These are phyloP conservation scores for Trissolcus japonicus DNA, from an alignment of 2,888 invertebrate species.

Conservation along the genomic window DNA sequence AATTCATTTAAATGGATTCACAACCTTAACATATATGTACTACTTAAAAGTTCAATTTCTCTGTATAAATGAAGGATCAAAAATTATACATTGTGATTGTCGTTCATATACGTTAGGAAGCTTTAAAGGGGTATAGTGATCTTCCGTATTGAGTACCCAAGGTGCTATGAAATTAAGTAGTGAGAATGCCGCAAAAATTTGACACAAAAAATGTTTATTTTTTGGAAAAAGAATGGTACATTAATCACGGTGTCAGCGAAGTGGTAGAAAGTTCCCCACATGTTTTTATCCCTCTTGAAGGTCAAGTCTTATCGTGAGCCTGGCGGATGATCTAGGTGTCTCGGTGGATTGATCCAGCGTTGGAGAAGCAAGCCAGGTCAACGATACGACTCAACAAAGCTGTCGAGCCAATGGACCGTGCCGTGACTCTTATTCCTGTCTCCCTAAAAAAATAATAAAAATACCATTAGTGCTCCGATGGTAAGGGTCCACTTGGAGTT, in stretches of 20 bases:
- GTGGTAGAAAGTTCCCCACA: not conserved
- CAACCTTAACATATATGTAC: too few relatives aligned
- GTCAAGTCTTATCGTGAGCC: conserved; percentile 63
- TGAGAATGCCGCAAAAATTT: too few relatives aligned
- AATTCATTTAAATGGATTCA: too few relatives aligned
- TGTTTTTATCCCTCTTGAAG: conserved; percentile 14
- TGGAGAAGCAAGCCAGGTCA: conserved; percentile 55
- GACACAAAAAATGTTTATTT: not conserved
- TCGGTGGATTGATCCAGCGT: conserved; percentile 47
- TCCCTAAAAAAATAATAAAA: conserved; percentile 73
- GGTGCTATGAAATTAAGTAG: too few relatives aligned
- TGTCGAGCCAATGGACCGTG: conserved; percentile 75
- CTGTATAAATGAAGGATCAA: too few relatives aligned
- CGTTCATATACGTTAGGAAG: too few relatives aligned
- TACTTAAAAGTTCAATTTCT: too few relatives aligned
- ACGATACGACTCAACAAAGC: conserved; percentile 62
- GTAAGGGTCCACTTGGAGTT: conserved; percentile 65
- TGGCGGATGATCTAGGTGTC: conserved; percentile 60
- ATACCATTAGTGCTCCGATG: conserved; percentile 73
- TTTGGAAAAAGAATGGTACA: conserved; percentile 8
- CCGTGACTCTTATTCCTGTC: conserved; percentile 64
- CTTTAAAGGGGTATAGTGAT: too few relatives aligned
- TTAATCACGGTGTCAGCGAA: conserved; percentile 13
- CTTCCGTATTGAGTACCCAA: not conserved
- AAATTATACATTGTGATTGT: too few relatives aligned